phyloP scores from a whole-genome alignment of 2,888 invertebrate genomes.

The Chrysomela aeneicollis region DNA sequence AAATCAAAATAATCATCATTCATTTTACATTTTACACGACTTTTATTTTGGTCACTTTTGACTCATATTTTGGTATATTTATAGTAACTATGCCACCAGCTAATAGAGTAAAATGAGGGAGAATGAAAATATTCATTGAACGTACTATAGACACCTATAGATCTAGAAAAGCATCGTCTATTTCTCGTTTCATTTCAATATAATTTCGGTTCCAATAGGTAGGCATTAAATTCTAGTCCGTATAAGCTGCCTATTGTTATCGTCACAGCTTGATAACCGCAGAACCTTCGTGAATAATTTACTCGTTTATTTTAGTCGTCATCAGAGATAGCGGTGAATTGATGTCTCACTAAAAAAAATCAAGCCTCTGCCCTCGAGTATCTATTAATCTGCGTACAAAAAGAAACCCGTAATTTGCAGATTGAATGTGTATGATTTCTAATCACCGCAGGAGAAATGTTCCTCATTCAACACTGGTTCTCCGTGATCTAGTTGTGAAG shows the following conservation, averaged over 20 bases:
- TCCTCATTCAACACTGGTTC: neutral
- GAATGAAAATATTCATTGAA: too few relatives aligned
- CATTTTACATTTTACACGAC: too few relatives aligned
- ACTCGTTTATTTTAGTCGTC: neutral
- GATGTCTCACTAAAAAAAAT: neutral
- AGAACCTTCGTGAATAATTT: neutral
- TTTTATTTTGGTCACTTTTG: too few relatives aligned
- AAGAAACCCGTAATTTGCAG: neutral
- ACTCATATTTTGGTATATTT: too few relatives aligned
- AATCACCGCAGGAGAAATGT: neutral
- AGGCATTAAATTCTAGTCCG: too few relatives aligned
- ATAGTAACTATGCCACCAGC: too few relatives aligned
- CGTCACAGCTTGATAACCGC: neutral
- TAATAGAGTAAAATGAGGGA: too few relatives aligned
- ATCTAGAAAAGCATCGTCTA: too few relatives aligned
- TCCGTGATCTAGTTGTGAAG: neutral
- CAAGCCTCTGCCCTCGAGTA: neutral
- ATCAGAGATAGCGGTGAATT: neutral
- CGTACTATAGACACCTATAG: too few relatives aligned
- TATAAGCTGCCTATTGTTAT: neutral
- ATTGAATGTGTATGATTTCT: neutral
- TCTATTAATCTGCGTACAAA: neutral
- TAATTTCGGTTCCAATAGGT: too few relatives aligned
- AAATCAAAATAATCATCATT: too few relatives aligned
- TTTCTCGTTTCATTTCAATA: too few relatives aligned